phyloP scores from a whole-genome alignment of 2,113 vertebrate genomes.

The Pelvicachromis taeniatus region DNA sequence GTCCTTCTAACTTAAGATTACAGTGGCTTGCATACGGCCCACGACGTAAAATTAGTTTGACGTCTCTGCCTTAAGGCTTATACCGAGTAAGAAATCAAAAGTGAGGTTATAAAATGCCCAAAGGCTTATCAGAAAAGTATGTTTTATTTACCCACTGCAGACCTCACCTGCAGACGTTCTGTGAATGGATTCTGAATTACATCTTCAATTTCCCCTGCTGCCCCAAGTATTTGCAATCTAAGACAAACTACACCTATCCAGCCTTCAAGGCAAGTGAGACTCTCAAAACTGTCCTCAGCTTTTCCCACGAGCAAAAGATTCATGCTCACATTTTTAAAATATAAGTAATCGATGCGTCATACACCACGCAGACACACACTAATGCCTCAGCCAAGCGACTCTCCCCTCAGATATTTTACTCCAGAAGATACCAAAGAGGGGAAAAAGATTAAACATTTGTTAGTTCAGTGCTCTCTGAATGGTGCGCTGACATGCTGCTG shows the following conservation, averaged over 20 bases:
- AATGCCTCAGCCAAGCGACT: neutral
- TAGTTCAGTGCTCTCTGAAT: neutral
- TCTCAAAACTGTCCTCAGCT: neutral
- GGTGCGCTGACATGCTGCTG: neutral
- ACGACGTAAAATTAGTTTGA: neutral
- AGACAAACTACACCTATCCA: neutral
- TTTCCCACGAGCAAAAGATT: conserved; percentile 11
- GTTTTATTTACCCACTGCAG: neutral
- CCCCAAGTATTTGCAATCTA: neutral
- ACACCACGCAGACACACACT: neutral
- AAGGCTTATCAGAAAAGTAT: neutral
- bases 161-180: neutral
- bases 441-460: neutral
- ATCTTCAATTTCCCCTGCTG: conserved; percentile 26
- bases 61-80: neutral
- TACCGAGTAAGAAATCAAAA: neutral
- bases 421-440: neutral
- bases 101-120: neutral
- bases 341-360: conserved; percentile 26
- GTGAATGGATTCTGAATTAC: conserved; percentile 13
- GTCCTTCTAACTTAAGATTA: neutral
- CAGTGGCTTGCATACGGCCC: neutral
- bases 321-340: conserved; percentile 14
- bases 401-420: neutral
- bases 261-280: neutral